Conservation (phyloP, 1,140 invertebrate genomes). For the Atta colombica region DNA sequence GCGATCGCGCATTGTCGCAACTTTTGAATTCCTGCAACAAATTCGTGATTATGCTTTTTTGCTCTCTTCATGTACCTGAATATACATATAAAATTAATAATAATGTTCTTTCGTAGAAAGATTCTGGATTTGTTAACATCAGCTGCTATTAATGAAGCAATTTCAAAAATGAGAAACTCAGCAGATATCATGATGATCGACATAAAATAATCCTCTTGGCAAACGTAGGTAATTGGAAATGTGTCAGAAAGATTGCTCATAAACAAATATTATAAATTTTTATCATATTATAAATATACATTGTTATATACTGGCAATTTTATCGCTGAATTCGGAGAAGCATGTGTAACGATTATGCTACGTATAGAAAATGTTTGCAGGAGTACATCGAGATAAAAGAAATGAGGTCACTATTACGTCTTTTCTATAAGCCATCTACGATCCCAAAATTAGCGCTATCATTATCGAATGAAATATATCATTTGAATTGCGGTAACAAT, state of each 20-base stretch:
- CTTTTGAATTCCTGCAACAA: conserved; percentile 81
- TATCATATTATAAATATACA: conserved; percentile 33
- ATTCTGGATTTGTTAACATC: conserved; percentile 11
- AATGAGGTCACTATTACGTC: conserved; percentile 47
- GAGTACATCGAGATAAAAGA: conserved; percentile 52
- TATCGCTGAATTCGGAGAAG: conserved; percentile 40
- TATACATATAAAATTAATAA: background rate
- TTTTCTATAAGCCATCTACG: conserved; percentile 39
- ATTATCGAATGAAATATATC: conserved; percentile 57
- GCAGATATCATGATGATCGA: background rate
- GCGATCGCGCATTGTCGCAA: conserved; percentile 74
- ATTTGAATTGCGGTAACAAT: conserved; percentile 24
- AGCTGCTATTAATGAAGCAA: conserved; percentile 11
- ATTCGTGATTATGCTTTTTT: conserved; percentile 67
- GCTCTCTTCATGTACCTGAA: conserved; percentile 10
- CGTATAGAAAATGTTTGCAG: conserved; percentile 12
- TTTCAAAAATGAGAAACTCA: conserved; percentile 12
- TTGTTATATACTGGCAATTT: conserved; percentile 31
- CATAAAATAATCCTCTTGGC: conserved; percentile 30
- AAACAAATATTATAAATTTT: conserved; percentile 26
- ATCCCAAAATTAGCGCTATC: conserved; percentile 57
- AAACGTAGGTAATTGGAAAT: conserved; percentile 28
- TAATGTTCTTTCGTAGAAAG: background rate
- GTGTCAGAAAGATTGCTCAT: background rate
- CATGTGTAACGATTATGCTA: conserved; percentile 28